Conservation (phyloP, 2,888 invertebrate genomes). For the Acanthosoma haemorrhoidale region DNA sequence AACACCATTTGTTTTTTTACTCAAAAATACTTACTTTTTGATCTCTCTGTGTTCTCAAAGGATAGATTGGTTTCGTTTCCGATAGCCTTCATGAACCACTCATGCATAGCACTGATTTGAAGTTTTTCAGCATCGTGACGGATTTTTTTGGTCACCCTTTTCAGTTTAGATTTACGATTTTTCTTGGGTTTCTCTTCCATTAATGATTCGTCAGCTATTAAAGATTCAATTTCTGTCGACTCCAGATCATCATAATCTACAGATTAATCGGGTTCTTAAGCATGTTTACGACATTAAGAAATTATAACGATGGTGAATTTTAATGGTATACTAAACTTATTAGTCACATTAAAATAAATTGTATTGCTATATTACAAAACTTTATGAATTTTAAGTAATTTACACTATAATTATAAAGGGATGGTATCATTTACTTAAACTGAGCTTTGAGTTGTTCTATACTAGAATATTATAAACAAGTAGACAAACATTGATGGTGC, state of each 20-base stretch:
- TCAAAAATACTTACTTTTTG: conserved; percentile 39
- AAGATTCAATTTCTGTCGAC: conserved; percentile 33
- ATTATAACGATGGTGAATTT: not conserved
- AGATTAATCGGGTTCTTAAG: conserved; percentile 27
- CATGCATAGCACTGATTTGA: conserved; percentile 40
- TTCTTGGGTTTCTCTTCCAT: conserved; percentile 33
- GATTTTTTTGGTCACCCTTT: conserved; percentile 39
- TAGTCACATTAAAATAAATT: not conserved
- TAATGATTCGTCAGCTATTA: conserved; percentile 31
- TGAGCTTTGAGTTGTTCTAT: too few relatives aligned
- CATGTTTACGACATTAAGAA: not conserved
- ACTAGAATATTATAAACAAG: too few relatives aligned
- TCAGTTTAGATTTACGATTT: conserved; percentile 39
- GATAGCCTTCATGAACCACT: conserved; percentile 41
- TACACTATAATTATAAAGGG: too few relatives aligned
- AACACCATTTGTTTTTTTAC: conserved; percentile 2
- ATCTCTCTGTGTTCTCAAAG: conserved; percentile 36
- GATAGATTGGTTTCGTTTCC: conserved; percentile 39
- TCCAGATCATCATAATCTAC: conserved; percentile 37
- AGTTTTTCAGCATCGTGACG: conserved; percentile 41
- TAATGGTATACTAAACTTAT: not conserved
- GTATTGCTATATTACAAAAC: too few relatives aligned
- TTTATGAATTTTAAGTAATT: too few relatives aligned
- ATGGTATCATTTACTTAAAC: too few relatives aligned
- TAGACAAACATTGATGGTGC: conserved; percentile 12